phyloP scores from a whole-genome alignment of 2,113 vertebrate species.

The Oophaga pumilio region DNA sequence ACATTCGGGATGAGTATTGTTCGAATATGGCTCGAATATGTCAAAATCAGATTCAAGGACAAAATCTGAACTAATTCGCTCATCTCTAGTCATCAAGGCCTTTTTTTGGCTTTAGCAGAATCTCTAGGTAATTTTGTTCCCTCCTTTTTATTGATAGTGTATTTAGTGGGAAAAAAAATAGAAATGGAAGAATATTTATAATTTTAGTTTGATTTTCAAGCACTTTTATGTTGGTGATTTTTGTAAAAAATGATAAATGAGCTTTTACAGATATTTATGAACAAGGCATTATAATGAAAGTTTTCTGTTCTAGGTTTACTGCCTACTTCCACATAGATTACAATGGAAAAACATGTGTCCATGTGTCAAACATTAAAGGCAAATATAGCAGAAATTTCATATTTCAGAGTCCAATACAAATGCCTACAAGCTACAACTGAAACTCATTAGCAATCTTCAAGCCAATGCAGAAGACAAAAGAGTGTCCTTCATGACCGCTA shows the following conservation, averaged over 20 bases:
- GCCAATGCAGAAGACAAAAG: constrained; percentile 7
- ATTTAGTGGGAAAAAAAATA: too few relatives aligned
- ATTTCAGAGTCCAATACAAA: not conserved
- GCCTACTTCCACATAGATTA: not conserved
- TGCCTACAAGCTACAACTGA: constrained; percentile 6
- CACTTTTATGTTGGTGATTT: not conserved
- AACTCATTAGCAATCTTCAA: constrained; percentile 32
- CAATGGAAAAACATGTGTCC: constrained; percentile 3
- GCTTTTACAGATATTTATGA: not conserved
- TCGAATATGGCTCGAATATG: too few relatives aligned
- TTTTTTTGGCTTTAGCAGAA: too few relatives aligned
- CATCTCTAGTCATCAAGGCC: too few relatives aligned
- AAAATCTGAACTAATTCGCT: too few relatives aligned
- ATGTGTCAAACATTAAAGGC: not conserved
- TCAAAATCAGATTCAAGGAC: too few relatives aligned
- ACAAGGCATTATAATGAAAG: not conserved
- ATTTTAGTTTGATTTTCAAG: not conserved
- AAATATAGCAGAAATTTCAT: not conserved
- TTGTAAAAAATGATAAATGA: not conserved
- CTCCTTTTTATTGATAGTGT: too few relatives aligned
- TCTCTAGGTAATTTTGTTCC: too few relatives aligned
- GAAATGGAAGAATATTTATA: not conserved
- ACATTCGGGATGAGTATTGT: too few relatives aligned
- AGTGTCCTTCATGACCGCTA: constrained; percentile 26
- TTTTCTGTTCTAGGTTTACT: not conserved